Conservation (phyloP, 2,888 invertebrate genomes). For the Polydrusus cervinus region DNA sequence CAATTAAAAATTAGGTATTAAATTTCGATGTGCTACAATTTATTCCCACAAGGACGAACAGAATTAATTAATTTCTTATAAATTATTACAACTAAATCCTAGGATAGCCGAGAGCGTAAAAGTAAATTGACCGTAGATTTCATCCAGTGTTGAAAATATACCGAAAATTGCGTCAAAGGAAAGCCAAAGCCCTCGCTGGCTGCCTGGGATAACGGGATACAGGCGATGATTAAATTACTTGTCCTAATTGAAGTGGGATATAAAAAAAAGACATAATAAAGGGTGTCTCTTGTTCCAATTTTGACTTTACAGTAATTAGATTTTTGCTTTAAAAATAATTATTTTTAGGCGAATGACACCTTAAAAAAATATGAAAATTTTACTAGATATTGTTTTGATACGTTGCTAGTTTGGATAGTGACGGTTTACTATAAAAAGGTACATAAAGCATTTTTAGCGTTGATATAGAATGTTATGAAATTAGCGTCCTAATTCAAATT, state of each 20-base stretch:
- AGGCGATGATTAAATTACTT: slow-evolving; percentile 30
- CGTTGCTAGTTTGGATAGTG: too few relatives aligned
- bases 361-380: not conserved
- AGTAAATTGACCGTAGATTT: slow-evolving; percentile 28
- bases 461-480: too few relatives aligned
- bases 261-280: slow-evolving; percentile 12
- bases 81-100: not conserved
- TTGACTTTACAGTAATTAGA: not conserved
- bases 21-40: too few relatives aligned
- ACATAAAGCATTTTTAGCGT: too few relatives aligned
- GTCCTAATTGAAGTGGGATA: slow-evolving; percentile 30
- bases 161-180: slow-evolving; percentile 24
- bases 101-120: not conserved
- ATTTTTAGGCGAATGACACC: too few relatives aligned
- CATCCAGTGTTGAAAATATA: slow-evolving; percentile 21
- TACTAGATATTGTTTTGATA: too few relatives aligned
- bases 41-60: too few relatives aligned
- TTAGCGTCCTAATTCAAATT: too few relatives aligned
- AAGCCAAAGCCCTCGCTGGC: slow-evolving; percentile 17
- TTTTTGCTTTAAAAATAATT: not conserved
- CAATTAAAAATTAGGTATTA: too few relatives aligned
- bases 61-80: slow-evolving; percentile 1
- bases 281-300: not conserved
- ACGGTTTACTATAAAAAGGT: too few relatives aligned
- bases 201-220: slow-evolving; percentile 18